A percentile compares a stretch with the other conserved stretches of the same genome.
phyloP scores from a whole-genome alignment of 2,797 vertebrate genomes.

The Amphiprion clarkii region DNA sequence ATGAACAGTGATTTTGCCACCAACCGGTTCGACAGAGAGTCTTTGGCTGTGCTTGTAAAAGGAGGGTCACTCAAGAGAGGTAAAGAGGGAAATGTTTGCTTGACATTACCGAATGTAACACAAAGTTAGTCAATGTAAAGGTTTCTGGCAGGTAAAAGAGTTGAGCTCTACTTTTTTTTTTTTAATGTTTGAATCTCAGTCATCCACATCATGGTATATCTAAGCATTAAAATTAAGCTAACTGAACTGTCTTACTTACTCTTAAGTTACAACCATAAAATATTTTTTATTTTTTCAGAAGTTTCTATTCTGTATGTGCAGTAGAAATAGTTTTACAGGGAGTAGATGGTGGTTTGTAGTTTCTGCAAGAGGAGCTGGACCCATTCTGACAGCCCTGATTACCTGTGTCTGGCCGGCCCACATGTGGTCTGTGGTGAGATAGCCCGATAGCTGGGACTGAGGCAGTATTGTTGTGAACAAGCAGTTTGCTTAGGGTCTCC shows the following conservation, averaged over 20 bases:
- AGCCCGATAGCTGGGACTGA: constrained; percentile 69
- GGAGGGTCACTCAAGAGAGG: constrained; percentile 55
- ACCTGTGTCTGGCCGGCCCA: constrained; percentile 60
- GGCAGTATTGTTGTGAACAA: constrained; percentile 62
- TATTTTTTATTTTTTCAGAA: too few relatives aligned
- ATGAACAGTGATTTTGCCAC: constrained; percentile 81
- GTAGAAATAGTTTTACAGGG: constrained; percentile 14
- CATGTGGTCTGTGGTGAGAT: constrained; percentile 70
- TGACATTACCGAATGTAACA: constrained; percentile 18
- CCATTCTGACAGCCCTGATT: constrained; percentile 65
- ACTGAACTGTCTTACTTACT: too few relatives aligned
- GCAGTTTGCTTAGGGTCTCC: constrained; percentile 59
- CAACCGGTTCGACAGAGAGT: constrained; percentile 90
- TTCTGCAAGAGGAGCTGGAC: constrained; percentile 56
- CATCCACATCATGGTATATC: too few relatives aligned
- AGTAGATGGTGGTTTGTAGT: constrained; percentile 31
- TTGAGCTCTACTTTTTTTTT: not conserved
- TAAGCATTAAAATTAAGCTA: too few relatives aligned
- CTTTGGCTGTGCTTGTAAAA: constrained; percentile 49
- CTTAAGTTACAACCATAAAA: too few relatives aligned
- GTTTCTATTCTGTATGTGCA: not conserved
- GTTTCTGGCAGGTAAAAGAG: not conserved
- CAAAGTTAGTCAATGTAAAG: constrained; percentile 2
- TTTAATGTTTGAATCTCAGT: not conserved
- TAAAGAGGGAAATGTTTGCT: constrained; percentile 39